phyloP scores from a whole-genome alignment of 2,797 vertebrate genomes.

The Artibeus lituratus region DNA sequence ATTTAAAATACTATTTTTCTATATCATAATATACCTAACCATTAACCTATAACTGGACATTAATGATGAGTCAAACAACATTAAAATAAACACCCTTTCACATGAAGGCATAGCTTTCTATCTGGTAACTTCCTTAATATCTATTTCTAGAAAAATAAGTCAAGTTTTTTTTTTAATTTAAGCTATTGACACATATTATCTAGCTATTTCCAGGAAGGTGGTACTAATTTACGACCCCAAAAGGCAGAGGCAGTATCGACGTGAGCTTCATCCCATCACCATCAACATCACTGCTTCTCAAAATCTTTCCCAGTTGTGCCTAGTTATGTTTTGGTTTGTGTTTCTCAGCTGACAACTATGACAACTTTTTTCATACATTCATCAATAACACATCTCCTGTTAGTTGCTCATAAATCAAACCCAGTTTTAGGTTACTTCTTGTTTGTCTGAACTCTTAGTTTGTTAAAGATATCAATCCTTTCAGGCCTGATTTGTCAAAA shows the following conservation, averaged over 20 bases:
- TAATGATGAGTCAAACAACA: background rate
- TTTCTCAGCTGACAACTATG: slow-evolving; percentile 6
- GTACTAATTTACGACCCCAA: background rate
- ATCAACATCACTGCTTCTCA: background rate
- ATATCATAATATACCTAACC: background rate
- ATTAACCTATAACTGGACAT: background rate
- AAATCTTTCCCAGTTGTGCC: background rate
- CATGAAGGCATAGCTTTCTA: background rate
- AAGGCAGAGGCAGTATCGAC: background rate
- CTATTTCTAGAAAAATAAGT: background rate
- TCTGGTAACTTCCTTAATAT: background rate
- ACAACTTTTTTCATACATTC: slow-evolving; percentile 1
- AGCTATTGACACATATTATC: background rate
- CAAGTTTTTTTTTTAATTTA: background rate
- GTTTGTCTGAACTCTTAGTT: background rate
- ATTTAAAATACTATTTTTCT: background rate
- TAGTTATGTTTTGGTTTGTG: slow-evolving; percentile 23
- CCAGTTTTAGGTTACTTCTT: slow-evolving; percentile 23
- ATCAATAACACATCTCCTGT: background rate
- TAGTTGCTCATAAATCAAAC: background rate
- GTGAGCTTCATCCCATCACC: background rate
- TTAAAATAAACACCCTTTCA: background rate
- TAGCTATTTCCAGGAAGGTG: background rate
- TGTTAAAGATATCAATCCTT: background rate
- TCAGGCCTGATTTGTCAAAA: background rate